These are phyloP conservation scores for Ennomos quercinarius DNA, from an alignment of 2,888 invertebrate genomes.

Conservation along the genomic window DNA sequence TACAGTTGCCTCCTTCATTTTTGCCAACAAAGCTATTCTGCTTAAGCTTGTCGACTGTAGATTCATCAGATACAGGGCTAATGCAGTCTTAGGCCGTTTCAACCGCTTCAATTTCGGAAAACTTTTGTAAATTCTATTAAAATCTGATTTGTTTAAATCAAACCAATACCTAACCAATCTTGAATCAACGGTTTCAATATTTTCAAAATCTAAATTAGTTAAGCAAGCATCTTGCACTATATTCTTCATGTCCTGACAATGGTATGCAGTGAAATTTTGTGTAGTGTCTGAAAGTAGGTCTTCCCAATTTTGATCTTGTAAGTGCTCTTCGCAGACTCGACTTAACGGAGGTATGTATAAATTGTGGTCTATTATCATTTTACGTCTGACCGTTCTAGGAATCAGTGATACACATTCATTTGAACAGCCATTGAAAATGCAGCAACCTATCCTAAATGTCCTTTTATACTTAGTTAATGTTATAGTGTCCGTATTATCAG, in stretches of 20 bases:
- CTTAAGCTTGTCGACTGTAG: conserved; percentile 15
- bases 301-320: conserved; percentile 28
- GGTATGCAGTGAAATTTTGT: conserved; percentile 6
- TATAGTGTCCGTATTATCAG: not conserved
- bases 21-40: conserved; percentile 12
- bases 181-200: conserved; percentile 15
- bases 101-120: conserved; percentile 5
- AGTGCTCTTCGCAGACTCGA: conserved; percentile 16
- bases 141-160: conserved; percentile 22
- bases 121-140: conserved; percentile 8
- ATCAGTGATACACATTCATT: not conserved
- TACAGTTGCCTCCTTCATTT: not conserved
- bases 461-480: conserved; percentile 12
- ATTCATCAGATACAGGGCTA: conserved; percentile 18
- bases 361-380: conserved; percentile 14
- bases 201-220: conserved; percentile 14
- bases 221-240: conserved; percentile 1
- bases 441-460: conserved; percentile 3
- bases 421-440: conserved; percentile 14
- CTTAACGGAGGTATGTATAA: conserved; percentile 11
- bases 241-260: conserved; percentile 14
- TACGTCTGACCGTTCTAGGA: conserved; percentile 14
- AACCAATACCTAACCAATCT: conserved; percentile 21
- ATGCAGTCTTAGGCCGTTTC: conserved; percentile 11
- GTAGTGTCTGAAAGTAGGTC: conserved; percentile 8